Evolutionary conservation across 2,797 vertebrate genomes (phyloP).

Genomic region (Neosalanx taihuensis): DNA sequence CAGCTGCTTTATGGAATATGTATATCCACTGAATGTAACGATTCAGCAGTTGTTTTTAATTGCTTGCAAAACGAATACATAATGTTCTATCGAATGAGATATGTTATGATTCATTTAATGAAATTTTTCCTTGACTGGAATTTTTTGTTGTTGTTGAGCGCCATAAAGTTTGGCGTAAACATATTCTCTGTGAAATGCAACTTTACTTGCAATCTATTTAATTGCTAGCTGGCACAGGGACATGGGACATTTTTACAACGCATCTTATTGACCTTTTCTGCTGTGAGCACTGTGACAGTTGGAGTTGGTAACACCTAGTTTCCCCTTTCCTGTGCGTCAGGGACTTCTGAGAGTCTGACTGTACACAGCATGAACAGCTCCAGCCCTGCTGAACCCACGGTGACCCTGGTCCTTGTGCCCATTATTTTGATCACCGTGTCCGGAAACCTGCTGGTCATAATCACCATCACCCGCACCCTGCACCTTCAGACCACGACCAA

Average conservation of each 20-base stretch:
- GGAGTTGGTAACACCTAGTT: neutral
- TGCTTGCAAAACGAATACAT: neutral
- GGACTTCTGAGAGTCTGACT: neutral
- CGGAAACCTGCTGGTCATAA: constrained; percentile 78
- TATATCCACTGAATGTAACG: neutral
- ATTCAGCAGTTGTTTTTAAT: neutral
- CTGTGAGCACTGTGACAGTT: neutral
- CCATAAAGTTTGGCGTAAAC: neutral
- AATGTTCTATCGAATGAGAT: neutral
- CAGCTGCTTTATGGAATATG: neutral
- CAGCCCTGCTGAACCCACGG: neutral
- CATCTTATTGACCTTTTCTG: neutral
- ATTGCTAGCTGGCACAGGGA: neutral
- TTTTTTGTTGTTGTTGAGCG: neutral
- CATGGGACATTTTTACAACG: neutral
- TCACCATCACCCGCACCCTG: constrained; percentile 72
- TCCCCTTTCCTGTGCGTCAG: neutral
- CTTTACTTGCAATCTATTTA: neutral
- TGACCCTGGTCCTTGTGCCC: constrained; percentile 49
- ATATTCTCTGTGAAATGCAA: neutral
- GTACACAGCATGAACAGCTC: constrained; percentile 4
- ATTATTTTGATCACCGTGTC: constrained; percentile 70
- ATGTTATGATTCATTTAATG: neutral
- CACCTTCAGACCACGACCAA: constrained; percentile 80
- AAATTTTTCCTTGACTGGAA: neutral